These are phyloP conservation scores for Aphrocallistes beatrix DNA, from an alignment of 37 sponge, comb jelly and placozoan genomes.

Conservation along the genomic window DNA sequence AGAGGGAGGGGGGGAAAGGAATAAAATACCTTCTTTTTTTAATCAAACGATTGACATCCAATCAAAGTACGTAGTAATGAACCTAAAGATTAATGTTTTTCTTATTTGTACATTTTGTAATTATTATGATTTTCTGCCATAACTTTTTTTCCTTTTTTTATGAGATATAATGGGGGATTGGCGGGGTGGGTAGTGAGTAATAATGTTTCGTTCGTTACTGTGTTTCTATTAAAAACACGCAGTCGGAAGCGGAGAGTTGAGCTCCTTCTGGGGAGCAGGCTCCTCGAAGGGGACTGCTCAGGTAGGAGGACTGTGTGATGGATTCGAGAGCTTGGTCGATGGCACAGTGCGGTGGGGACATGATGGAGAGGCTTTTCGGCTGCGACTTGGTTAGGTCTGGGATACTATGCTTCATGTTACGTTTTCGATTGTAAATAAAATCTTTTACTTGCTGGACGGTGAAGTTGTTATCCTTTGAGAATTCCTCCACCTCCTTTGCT, in stretches of 20 bases:
- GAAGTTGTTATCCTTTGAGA: not conserved
- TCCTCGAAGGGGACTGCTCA: not conserved
- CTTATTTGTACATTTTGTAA: not conserved
- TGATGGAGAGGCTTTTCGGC: not conserved
- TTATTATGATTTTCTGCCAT: not conserved
- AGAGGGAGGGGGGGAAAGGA: not conserved
- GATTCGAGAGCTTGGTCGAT: not conserved
- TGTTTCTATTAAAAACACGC: not conserved
- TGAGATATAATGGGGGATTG: not conserved
- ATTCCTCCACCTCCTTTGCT: conserved; percentile 10
- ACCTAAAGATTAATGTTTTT: not conserved
- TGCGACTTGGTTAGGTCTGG: conserved; percentile 9
- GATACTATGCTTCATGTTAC: conserved; percentile 14
- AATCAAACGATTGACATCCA: not conserved
- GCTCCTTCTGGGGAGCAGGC: too few relatives aligned
- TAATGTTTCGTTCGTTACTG: conserved; percentile 10
- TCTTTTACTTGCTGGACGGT: not conserved
- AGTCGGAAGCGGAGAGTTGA: not conserved
- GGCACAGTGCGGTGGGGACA: conserved; percentile 8
- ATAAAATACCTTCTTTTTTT: not conserved
- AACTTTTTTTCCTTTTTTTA: not conserved
- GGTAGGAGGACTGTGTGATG: not conserved
- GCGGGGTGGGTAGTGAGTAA: not conserved
- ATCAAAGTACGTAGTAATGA: not conserved
- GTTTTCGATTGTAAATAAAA: not conserved